phyloP scores from a whole-genome alignment of 2,797 vertebrate genomes.

The Melanogrammus aeglefinus region DNA sequence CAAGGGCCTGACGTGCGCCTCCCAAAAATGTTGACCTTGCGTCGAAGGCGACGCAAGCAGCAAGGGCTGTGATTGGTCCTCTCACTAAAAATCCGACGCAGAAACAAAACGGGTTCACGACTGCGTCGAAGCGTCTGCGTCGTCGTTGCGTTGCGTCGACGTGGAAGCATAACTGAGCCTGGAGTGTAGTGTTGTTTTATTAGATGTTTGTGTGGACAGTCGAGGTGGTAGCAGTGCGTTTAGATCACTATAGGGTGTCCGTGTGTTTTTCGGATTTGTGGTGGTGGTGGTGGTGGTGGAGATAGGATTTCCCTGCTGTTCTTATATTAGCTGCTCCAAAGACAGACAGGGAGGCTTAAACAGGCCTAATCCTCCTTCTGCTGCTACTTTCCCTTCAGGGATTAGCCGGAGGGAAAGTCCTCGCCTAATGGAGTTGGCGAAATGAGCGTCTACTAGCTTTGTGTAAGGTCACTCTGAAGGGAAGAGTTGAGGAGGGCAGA shows the following conservation, averaged over 20 bases:
- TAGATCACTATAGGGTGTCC: not conserved
- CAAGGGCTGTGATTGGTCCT: no score
- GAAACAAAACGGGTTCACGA: no score
- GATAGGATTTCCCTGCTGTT: not conserved
- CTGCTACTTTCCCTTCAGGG: conserved; percentile 2
- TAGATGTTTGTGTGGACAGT: not conserved
- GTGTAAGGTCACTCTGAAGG: not conserved
- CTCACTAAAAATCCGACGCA: no score
- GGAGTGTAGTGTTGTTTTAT: no score
- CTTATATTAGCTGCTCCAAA: not conserved
- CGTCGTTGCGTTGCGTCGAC: no score
- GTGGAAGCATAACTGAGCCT: no score
- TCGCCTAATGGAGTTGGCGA: conserved; percentile 1
- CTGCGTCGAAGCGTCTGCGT: no score
- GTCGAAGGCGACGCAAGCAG: no score
- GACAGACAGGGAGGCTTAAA: conserved; percentile 11
- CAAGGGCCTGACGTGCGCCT: no score
- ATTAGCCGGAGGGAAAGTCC: conserved; percentile 17
- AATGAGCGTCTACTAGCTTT: not conserved
- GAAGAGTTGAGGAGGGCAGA: not conserved
- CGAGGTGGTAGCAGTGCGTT: no score
- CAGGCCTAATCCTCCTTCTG: not conserved
- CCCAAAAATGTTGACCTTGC: no score
- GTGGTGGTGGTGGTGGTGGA: no score
- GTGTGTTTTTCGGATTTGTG: not conserved